Base-by-base conservation (phyloP, 2,888 invertebrate genomes). In the Galerucella pusilla region DNA sequence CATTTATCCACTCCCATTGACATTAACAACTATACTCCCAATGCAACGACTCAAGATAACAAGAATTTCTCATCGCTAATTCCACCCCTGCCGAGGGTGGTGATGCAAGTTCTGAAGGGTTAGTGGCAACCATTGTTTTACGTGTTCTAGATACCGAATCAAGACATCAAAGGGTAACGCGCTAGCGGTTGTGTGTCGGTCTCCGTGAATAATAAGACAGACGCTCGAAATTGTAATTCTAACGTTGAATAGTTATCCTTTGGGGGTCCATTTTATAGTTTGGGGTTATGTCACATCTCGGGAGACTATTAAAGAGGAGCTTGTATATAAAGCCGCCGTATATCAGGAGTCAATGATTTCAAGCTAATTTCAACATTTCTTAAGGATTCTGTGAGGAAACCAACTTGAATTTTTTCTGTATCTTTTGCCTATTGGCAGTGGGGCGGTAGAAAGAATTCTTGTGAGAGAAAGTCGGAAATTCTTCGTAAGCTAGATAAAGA, bases 121-220 rank as follows among this genome's bases (percentile, higher is more conserved):
- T 63, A 16, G n/a, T 63, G n/a, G 35, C 57, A 42, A 54, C 54
- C 68, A 35, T 68, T 68, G 68, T 68, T 68, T 57, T 68, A 68
- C 68, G 45, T 68, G 68, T 68, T 68, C 20, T 16, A 57, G 68
- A 68, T 68, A 68, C 68, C 57, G 68, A 57, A 68, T 68, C 57
- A 57, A 68, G 68, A 68, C 68, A 68, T 68, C 68, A 68, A 68
- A 68, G 68, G 68, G 68, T 68, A 68, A 57, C 68, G 68, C 68
- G 42, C 46, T 46, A 28, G 54, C 57, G 68, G 57, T 57, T 68
- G 57, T 57, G 66, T 66, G 46, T 68, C 42, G 57, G 35, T 57
- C 68, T 67, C 54, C 54, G 12, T 54, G 68, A 68, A 68, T 68
- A 68, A 68, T 68, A 57, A 68, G 57, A 68, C 57, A 57, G 35